Conservation (phyloP, 2,797 vertebrate genomes). For the Chromis chromis region DNA sequence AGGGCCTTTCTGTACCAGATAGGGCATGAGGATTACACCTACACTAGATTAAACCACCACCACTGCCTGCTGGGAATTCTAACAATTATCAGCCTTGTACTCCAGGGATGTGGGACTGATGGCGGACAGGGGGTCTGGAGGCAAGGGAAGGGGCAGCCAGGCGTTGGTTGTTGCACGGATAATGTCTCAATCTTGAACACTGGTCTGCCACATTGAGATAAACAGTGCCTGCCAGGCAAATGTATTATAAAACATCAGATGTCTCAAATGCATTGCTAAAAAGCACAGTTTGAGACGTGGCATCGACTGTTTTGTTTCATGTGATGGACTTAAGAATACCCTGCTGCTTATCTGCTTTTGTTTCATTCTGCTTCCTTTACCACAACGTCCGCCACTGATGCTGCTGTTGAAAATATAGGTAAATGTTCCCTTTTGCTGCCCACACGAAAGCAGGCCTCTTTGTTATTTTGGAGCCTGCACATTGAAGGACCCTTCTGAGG, state of each 20-base stretch:
- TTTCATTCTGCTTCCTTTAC: conserved; percentile 66
- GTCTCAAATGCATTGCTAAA: conserved; percentile 66
- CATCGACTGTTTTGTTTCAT: conserved; percentile 61
- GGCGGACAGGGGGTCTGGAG: conserved; percentile 56
- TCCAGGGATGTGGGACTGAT: conserved; percentile 69
- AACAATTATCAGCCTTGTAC: conserved; percentile 83
- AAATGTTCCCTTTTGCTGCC: conserved; percentile 63
- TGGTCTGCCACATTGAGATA: conserved; percentile 83
- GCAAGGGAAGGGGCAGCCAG: conserved; percentile 56
- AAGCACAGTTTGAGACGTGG: conserved; percentile 65
- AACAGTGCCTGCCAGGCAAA: conserved; percentile 77
- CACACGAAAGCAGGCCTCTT: conserved; percentile 64
- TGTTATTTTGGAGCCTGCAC: conserved; percentile 75
- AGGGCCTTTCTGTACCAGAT: conserved; percentile 78
- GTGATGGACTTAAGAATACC: conserved; percentile 66
- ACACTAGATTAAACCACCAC: conserved; percentile 83
- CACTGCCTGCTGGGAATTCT: conserved; percentile 82
- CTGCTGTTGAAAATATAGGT: conserved; percentile 58
- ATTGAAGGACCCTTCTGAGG: conserved; percentile 81
- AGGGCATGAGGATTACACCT: conserved; percentile 82
- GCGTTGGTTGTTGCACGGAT: conserved; percentile 48
- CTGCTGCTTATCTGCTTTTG: conserved; percentile 76
- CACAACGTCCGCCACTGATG: conserved; percentile 41
- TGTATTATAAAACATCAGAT: conserved; percentile 70
- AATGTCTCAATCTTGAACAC: conserved; percentile 74